Base-by-base conservation (phyloP, 2,797 vertebrate genomes). In the Coreius guichenoti region DNA sequence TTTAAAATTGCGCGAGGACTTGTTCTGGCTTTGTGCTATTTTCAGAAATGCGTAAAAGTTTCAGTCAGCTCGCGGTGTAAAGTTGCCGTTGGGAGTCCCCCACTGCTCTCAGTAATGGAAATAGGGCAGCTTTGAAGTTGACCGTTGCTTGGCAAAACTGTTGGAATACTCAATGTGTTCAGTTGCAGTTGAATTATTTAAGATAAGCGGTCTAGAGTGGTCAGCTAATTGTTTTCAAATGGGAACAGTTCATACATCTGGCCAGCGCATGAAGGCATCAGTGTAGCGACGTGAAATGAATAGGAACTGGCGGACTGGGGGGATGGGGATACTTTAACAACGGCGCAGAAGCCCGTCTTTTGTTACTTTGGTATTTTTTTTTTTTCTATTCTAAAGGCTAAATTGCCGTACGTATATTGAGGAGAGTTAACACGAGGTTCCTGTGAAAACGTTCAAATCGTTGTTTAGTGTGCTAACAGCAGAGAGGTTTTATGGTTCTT, bases 251-350 rank as follows among this genome's bases (percentile, higher is more conserved):
- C 77, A 56, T 80, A 86, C 87, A 88, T 92, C 83, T 89, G 89
- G 89, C 86, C 83, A 81, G 87, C 90, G 88, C 91, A 76, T 87
- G 84, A 88, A 89, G 87, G 88, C 91, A 86, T 56, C 75, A 72
- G 68, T 73, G 74, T 89, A 87, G 89, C 87, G 89, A 88, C 89
- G 58, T 89, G 88, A 89, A 94, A 90, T 92, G 93, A 93, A 93
- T 89, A 92, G 92, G 29, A 80, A 86, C 81, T 51, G 82, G 54
- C 91, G 33, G 80, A 91, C 90, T 92, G 94, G 94, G 95, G 95
- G 95, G 95, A 94, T 93, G 93, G 94, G 80, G 80, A 69, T 87
- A 87, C 45, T 86, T 81, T 77, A 82, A 87, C 86, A 91, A 91
- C 3, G 72, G 83, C 88, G 83, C 85, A 36, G 33, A 84, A 72